Evolutionary conservation across 2,888 invertebrate species (phyloP).

Genomic region (Ellobium chinense): DNA sequence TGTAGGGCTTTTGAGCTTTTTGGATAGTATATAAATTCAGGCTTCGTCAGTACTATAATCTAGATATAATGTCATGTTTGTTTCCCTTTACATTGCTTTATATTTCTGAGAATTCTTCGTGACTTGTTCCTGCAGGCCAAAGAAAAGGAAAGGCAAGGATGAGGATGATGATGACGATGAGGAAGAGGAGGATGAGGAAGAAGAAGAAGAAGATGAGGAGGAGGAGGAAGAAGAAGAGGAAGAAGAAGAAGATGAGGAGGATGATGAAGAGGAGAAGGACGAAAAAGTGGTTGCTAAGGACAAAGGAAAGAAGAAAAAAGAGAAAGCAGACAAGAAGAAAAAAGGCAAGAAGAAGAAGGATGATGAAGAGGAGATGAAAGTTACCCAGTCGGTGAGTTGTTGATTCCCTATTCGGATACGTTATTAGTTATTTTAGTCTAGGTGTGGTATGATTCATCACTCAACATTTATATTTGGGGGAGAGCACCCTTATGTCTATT

Average conservation of each 20-base stretch:
- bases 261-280: no score
- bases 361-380: constrained; percentile 47
- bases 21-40: no score
- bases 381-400: constrained; percentile 29
- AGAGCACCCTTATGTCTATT: no score
- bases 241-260: constrained; percentile 53
- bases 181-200: constrained; percentile 48
- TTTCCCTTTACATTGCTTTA: no score
- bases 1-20: no score
- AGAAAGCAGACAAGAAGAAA: constrained; percentile 51
- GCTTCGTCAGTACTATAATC: no score
- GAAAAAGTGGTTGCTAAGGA: constrained; percentile 52
- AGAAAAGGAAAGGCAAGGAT: constrained; percentile 2
- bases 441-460: no score
- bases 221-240: constrained; percentile 27
- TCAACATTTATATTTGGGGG: no score
- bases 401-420: no score
- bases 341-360: constrained; percentile 42
- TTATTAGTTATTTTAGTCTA: no score
- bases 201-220: constrained; percentile 28
- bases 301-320: constrained; percentile 42
- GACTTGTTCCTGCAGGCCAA: not conserved
- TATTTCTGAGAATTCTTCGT: no score
- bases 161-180: constrained; percentile 52
- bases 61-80: no score